Percentiles rank a stretch among this genome's conserved stretches.
Conservation (phyloP, 2,113 vertebrate species). For the Anseranas semipalmata region DNA sequence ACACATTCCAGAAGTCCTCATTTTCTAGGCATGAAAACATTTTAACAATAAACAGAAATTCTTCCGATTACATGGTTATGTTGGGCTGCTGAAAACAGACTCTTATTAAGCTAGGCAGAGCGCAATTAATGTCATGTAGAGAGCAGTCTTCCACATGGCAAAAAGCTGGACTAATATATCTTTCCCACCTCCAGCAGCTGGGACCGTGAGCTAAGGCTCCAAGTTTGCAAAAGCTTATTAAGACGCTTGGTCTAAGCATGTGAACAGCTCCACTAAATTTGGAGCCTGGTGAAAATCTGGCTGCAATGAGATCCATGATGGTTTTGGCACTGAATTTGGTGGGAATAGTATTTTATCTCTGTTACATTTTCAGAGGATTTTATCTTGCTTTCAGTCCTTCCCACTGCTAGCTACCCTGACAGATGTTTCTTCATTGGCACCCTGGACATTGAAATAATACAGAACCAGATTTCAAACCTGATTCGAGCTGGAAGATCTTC, state of each 20-base stretch:
- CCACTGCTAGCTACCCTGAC: background rate
- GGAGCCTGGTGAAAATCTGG: background rate
- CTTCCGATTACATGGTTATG: slow-evolving; percentile 50
- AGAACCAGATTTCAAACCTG: background rate
- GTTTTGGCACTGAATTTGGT: background rate
- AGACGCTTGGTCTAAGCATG: background rate
- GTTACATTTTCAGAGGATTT: background rate
- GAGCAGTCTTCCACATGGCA: slow-evolving; percentile 31
- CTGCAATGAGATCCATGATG: background rate
- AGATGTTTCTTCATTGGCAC: background rate
- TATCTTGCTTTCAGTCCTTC: background rate
- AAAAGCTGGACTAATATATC: slow-evolving; percentile 2
- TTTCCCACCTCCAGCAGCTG: slow-evolving; percentile 40
- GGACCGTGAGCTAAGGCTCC: slow-evolving; percentile 7
- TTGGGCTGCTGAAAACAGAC: slow-evolving; percentile 34
- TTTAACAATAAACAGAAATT: slow-evolving; percentile 60
- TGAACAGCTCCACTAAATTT: background rate
- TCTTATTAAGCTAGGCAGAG: slow-evolving; percentile 33
- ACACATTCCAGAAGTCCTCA: slow-evolving; percentile 36
- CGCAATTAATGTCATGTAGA: slow-evolving; percentile 52
- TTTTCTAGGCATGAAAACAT: slow-evolving; percentile 37
- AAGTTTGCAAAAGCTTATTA: slow-evolving; percentile 23
- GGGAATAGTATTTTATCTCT: background rate
- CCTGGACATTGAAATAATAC: background rate
- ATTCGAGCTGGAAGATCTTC: background rate